Evolutionary conservation across 2,113 vertebrate species (phyloP).

Genomic region (Paradoxurus hermaphroditus): DNA sequence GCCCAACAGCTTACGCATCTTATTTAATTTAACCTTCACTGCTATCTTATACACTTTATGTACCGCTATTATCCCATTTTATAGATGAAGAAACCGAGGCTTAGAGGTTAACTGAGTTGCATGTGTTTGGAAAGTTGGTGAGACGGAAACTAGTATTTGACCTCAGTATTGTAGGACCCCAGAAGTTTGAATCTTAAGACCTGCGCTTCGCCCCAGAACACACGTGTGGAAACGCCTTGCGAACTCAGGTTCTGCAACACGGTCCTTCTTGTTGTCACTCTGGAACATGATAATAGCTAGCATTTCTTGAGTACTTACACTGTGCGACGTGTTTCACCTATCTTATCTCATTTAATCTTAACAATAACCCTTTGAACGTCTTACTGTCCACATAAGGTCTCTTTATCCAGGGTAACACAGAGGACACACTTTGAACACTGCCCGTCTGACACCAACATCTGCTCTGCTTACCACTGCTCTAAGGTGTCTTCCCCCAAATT

Average conservation of each 20-base stretch:
- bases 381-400: background rate
- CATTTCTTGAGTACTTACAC: background rate
- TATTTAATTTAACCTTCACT: background rate
- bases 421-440: background rate
- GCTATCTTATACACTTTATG: background rate
- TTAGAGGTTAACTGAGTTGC: background rate
- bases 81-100: background rate
- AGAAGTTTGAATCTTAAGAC: background rate
- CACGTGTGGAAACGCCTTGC: background rate
- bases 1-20: background rate
- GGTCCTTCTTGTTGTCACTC: background rate
- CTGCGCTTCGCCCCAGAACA: background rate
- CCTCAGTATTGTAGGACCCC: background rate
- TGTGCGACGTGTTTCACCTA: background rate
- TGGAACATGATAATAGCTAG: background rate
- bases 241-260: background rate
- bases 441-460: background rate
- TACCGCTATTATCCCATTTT: background rate
- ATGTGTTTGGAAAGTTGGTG: background rate
- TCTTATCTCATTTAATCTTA: background rate
- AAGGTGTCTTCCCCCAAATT: background rate
- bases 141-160: background rate
- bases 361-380: background rate
- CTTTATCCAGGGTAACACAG: background rate
- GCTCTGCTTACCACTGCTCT: background rate